These are phyloP conservation scores for Fissipunctia ypsillon DNA, from an alignment of 2,888 invertebrate species.

Conservation along the genomic window DNA sequence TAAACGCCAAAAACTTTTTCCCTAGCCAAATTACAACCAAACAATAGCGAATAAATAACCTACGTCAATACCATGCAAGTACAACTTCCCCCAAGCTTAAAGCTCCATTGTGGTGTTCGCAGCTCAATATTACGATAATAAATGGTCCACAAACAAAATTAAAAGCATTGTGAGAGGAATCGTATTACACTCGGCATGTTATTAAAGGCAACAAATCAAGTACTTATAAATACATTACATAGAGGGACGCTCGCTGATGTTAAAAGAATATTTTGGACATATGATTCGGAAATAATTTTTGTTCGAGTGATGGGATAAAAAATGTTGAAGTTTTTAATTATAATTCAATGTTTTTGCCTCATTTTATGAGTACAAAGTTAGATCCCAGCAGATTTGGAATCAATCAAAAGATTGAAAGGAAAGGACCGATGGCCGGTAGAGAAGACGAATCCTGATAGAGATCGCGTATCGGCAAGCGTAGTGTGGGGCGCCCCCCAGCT, in stretches of 20 bases:
- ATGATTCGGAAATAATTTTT: conserved; percentile 7
- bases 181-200: conserved; percentile 69
- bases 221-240: conserved; percentile 68
- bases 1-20: conserved; percentile 5
- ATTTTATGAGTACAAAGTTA: background rate
- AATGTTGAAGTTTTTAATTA: conserved; percentile 1
- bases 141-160: conserved; percentile 77
- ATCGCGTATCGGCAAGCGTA: no score
- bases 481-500: no score
- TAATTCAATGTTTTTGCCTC: background rate
- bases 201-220: conserved; percentile 80
- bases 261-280: conserved; percentile 33
- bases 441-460: no score
- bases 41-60: conserved; percentile 73
- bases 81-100: conserved; percentile 58
- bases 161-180: conserved; percentile 70
- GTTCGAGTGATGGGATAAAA: background rate
- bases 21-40: conserved; percentile 46
- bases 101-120: conserved; percentile 62
- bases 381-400: background rate
- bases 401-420: no score
- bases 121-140: conserved; percentile 78
- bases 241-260: conserved; percentile 48
- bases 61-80: conserved; percentile 73
- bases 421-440: no score